These are phyloP conservation scores for Gobio occitaniae DNA, from an alignment of 2,797 vertebrate genomes.

Conservation along the genomic window DNA sequence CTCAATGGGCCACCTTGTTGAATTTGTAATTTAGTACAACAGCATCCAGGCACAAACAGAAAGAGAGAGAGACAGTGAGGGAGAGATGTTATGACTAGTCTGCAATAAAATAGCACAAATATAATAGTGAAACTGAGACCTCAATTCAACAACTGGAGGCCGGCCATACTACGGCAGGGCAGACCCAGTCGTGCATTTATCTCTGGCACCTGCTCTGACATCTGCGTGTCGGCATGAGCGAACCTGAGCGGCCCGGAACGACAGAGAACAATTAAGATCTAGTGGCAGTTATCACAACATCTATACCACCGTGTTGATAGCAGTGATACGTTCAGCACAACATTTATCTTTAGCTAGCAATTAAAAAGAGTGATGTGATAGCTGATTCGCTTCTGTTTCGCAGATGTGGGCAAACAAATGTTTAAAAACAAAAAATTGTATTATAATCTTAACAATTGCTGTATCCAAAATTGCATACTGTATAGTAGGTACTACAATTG, in stretches of 20 bases:
- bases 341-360: conserved; percentile 3
- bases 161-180: conserved; percentile 15
- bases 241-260: conserved; percentile 15
- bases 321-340: not conserved
- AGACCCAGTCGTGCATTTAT: conserved; percentile 18
- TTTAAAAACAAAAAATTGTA: not conserved
- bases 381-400: not conserved
- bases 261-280: not conserved
- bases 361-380: not conserved
- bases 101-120: conserved; percentile 42
- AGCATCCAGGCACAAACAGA: conserved; percentile 44
- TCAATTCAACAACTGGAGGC: conserved; percentile 14
- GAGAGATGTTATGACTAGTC: conserved; percentile 37
- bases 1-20: conserved; percentile 59
- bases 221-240: conserved; percentile 9
- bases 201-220: conserved; percentile 34
- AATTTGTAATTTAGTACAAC: conserved; percentile 61
- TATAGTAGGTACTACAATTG: not conserved
- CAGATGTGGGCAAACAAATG: not conserved
- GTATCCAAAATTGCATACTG: not conserved
- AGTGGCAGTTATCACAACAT: not conserved
- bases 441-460: not conserved
- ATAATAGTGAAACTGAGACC: conserved; percentile 27
- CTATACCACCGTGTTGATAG: not conserved
- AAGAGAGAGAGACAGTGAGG: conserved; percentile 12